Evolutionary conservation across 2,888 invertebrate species (phyloP).

Genomic region (Drosophila limbata): DNA sequence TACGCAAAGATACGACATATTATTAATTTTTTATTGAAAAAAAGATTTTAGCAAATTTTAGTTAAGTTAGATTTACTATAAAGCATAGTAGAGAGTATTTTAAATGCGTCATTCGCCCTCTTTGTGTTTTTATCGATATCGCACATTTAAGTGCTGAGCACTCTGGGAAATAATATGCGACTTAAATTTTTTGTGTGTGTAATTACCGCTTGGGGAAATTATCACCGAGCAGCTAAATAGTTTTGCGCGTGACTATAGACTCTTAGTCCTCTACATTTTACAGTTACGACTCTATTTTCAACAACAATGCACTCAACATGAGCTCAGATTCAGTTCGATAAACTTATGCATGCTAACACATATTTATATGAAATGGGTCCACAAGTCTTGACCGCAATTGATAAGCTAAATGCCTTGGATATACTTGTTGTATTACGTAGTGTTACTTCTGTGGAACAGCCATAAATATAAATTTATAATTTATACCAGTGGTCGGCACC

Average conservation of each 20-base stretch:
- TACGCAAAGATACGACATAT: background rate
- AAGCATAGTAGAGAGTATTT: background rate
- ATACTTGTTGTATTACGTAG: background rate
- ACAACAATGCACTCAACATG: background rate
- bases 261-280: conserved; percentile 13
- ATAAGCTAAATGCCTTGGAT: background rate
- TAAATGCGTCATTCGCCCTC: background rate
- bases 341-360: background rate
- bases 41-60: too few species aligned
- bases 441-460: too few species aligned
- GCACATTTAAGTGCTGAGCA: conserved; percentile 7
- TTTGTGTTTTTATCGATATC: conserved; percentile 5
- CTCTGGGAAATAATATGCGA: conserved; percentile 14
- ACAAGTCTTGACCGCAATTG: background rate
- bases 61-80: background rate
- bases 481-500: too few species aligned
- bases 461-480: too few species aligned
- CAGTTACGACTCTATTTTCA: conserved; percentile 28
- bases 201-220: conserved; percentile 44
- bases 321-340: background rate
- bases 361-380: background rate
- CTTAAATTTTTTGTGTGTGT: conserved; percentile 13
- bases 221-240: conserved; percentile 43
- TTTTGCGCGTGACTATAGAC: conserved; percentile 42
- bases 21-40: background rate